phyloP scores from a whole-genome alignment of 1,140 invertebrate genomes.

The Bombus difficillimus region DNA sequence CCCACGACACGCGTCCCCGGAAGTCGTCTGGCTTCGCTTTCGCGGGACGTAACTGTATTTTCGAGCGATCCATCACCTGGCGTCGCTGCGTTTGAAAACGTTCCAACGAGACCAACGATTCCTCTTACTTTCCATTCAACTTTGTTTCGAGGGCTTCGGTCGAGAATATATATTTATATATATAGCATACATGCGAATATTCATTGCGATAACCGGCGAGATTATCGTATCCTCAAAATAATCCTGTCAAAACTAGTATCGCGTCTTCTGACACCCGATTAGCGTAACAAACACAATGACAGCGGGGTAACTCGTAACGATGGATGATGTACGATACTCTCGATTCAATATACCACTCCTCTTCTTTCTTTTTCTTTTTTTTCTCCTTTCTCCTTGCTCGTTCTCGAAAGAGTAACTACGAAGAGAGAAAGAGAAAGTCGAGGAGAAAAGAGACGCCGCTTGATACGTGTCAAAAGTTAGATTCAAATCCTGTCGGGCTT shows the following conservation, averaged over 20 bases:
- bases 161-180: too few relatives aligned
- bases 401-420: not conserved
- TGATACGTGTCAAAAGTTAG: constrained; percentile 55
- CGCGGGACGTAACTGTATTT: constrained; percentile 21
- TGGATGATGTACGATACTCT: constrained; percentile 25
- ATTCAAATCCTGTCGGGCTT: constrained; percentile 53
- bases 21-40: constrained; percentile 25
- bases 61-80: constrained; percentile 32
- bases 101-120: not conserved
- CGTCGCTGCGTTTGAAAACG: constrained; percentile 20
- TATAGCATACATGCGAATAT: too few relatives aligned
- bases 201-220: too few relatives aligned
- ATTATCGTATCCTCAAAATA: not conserved
- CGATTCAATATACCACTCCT: constrained; percentile 2
- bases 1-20: constrained; percentile 2
- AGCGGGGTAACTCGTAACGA: constrained; percentile 13
- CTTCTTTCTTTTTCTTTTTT: not conserved
- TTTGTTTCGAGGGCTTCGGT: not conserved
- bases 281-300: constrained; percentile 25
- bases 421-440: too few relatives aligned
- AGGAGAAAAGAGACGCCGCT: not conserved
- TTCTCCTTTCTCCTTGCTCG: too few relatives aligned
- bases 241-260: not conserved
- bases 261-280: constrained; percentile 8
- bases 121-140: constrained; percentile 9